These are phyloP conservation scores for Poeciliopsis occidentalis DNA, from an alignment of 2,113 vertebrate genomes.

Conservation along the genomic window DNA sequence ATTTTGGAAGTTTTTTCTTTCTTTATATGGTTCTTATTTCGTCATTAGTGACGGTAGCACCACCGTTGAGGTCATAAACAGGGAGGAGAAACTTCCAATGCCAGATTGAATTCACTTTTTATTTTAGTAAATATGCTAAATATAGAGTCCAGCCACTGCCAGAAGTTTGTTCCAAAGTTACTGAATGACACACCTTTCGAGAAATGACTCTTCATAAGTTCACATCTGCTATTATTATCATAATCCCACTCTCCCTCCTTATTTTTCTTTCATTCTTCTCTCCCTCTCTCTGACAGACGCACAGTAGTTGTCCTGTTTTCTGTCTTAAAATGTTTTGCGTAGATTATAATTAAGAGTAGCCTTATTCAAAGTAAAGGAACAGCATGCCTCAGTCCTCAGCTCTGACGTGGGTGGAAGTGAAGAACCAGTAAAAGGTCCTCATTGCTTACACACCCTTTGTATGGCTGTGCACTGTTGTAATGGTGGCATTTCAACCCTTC, in stretches of 20 bases:
- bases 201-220: slow-evolving; percentile 71
- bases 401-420: slow-evolving; percentile 61
- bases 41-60: slow-evolving; percentile 74
- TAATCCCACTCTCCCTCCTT: slow-evolving; percentile 24
- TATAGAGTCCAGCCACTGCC: slow-evolving; percentile 62
- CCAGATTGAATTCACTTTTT: slow-evolving; percentile 71
- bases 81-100: slow-evolving; percentile 54
- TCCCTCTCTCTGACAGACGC: slow-evolving; percentile 14
- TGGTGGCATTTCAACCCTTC: slow-evolving; percentile 47
- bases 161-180: slow-evolving; percentile 66
- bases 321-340: slow-evolving; percentile 59
- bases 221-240: slow-evolving; percentile 74
- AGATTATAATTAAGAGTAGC: slow-evolving; percentile 45
- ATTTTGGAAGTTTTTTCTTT: slow-evolving; percentile 53
- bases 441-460: slow-evolving; percentile 57
- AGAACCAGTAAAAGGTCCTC: slow-evolving; percentile 61
- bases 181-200: slow-evolving; percentile 73
- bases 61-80: slow-evolving; percentile 68
- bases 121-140: slow-evolving; percentile 76
- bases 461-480: slow-evolving; percentile 42
- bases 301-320: slow-evolving; percentile 50
- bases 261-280: slow-evolving; percentile 47
- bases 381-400: slow-evolving; percentile 53
- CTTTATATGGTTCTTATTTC: slow-evolving; percentile 73
- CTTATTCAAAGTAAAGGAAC: slow-evolving; percentile 56